Evolutionary conservation across 92 coral and sea anemone species (phyloP).

Genomic region (Palythoa caribaeorum): DNA sequence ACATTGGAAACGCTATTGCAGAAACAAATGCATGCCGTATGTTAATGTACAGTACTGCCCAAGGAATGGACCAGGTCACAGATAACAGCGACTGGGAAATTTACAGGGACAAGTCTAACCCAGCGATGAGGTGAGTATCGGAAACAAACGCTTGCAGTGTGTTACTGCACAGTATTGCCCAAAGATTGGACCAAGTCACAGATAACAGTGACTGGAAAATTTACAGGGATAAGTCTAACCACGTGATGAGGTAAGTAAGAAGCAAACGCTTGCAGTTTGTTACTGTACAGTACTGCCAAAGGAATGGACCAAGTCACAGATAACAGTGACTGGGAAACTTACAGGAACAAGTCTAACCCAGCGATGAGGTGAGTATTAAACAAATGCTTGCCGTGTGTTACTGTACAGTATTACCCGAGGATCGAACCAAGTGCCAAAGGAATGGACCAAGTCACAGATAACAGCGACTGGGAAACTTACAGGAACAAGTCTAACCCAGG

Average conservation of each 20-base stretch:
- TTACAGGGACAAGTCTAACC: constrained; percentile 30
- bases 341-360: constrained; percentile 24
- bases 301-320: too few relatives aligned
- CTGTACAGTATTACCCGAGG: too few relatives aligned
- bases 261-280: too few relatives aligned
- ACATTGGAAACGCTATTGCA: constrained; percentile 60
- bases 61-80: too few relatives aligned
- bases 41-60: too few relatives aligned
- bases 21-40: too few relatives aligned
- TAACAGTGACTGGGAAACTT: constrained; percentile 57
- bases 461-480: constrained; percentile 64
- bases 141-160: constrained; percentile 70
- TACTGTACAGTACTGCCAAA: too few relatives aligned
- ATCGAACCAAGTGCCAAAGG: too few relatives aligned
- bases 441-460: too few relatives aligned
- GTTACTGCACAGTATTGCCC: constrained; percentile 65
- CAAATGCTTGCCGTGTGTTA: too few relatives aligned
- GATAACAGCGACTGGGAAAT: constrained; percentile 55
- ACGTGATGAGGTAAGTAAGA: constrained; percentile 18
- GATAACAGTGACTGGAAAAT: constrained; percentile 71
- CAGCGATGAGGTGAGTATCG: constrained; percentile 29
- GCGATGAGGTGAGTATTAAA: constrained; percentile 13
- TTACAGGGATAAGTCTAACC: constrained; percentile 30
- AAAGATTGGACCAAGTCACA: constrained; percentile 72
- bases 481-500: constrained; percentile 13